A percentile compares a stretch with the other conserved stretches of the same genome.
Conservation (phyloP, 2,113 vertebrate species). For the Sturnus vulgaris region DNA sequence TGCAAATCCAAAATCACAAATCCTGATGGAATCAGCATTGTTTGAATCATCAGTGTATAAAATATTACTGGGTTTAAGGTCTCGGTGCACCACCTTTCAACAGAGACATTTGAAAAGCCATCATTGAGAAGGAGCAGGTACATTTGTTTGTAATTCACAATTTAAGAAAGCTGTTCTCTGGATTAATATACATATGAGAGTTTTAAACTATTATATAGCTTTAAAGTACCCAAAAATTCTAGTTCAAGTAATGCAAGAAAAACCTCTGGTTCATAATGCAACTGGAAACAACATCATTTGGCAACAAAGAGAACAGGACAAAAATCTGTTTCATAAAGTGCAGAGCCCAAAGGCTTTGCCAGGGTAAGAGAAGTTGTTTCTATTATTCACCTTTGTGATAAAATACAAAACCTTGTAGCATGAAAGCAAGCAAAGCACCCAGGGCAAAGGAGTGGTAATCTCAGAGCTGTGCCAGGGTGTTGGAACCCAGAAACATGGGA, state of each 20-base stretch:
- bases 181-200: neutral
- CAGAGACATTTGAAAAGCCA: neutral
- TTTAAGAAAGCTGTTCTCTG: neutral
- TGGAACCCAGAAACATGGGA: too few relatives aligned
- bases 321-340: neutral
- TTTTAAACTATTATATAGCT: neutral
- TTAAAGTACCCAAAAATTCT: neutral
- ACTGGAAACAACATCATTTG: neutral
- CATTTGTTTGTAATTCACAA: neutral
- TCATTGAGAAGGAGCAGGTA: neutral
- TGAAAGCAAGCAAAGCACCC: neutral
- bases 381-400: neutral
- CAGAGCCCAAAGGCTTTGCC: neutral
- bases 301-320: neutral
- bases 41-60: conserved; percentile 95
- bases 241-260: neutral
- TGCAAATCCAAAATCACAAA: conserved; percentile 97
- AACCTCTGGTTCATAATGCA: neutral
- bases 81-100: conserved; percentile 91
- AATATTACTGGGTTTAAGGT: conserved; percentile 98
- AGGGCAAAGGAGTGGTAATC: neutral
- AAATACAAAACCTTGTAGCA: neutral
- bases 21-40: conserved; percentile 94
- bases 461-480: neutral
- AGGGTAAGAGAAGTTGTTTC: neutral